Evolutionary conservation across 2,797 vertebrate species (phyloP).

Genomic region (Urophycis tenuis): DNA sequence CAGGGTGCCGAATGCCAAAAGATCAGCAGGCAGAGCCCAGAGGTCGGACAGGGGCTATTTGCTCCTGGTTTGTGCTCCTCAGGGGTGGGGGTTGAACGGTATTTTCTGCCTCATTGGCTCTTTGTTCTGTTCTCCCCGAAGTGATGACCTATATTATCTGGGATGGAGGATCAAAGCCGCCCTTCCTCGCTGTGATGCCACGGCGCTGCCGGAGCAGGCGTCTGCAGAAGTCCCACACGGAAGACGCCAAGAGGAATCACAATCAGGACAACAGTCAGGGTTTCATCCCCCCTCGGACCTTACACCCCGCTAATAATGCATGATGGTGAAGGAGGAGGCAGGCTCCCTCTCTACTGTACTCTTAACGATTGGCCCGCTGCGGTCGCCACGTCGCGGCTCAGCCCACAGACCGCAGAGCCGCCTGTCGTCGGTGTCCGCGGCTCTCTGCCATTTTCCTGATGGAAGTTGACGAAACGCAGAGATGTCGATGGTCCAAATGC

Average conservation of each 20-base stretch:
- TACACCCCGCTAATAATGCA: background rate
- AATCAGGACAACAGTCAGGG: background rate
- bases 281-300: background rate
- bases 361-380: background rate
- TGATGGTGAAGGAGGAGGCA: background rate
- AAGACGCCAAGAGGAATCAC: slow-evolving; percentile 24
- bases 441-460: too few relatives aligned
- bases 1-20: slow-evolving; percentile 39
- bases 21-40: slow-evolving; percentile 40
- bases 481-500: background rate
- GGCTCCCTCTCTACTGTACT: background rate
- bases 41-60: slow-evolving; percentile 35
- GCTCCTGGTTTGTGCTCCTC: slow-evolving; percentile 39
- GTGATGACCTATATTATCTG: slow-evolving; percentile 71
- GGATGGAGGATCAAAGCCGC: slow-evolving; percentile 67
- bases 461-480: background rate
- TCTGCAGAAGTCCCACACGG: slow-evolving; percentile 45
- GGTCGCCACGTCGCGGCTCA: background rate
- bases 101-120: slow-evolving; percentile 60
- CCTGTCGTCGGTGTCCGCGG: background rate
- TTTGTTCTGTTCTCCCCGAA: slow-evolving; percentile 65
- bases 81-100: slow-evolving; percentile 49
- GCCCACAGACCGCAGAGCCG: background rate
- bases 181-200: slow-evolving; percentile 50
- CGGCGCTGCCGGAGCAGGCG: slow-evolving; percentile 38